phyloP scores from a whole-genome alignment of 1,140 invertebrate species.

The Octopus sinensis region DNA sequence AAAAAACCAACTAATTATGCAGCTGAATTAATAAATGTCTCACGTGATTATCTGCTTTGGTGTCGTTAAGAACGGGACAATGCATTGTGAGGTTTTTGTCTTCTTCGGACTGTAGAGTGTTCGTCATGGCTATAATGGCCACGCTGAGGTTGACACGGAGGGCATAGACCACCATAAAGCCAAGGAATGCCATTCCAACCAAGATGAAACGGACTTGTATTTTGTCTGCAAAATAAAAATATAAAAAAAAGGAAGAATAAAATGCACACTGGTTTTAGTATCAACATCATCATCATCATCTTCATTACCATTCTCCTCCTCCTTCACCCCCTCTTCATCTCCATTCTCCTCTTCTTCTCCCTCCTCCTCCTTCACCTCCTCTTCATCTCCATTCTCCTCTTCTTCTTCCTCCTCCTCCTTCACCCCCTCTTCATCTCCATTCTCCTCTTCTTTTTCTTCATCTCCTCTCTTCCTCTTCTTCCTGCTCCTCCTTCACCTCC shows the following conservation, averaged over 20 bases:
- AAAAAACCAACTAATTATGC: not conserved
- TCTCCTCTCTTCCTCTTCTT: too few relatives aligned
- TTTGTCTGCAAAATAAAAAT: not conserved
- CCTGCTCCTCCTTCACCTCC: too few relatives aligned
- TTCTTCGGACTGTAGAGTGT: conserved; percentile 28
- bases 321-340: rapidly evolving
- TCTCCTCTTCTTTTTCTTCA: too few relatives aligned
- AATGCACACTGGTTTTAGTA: too few relatives aligned
- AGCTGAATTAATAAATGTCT: not conserved
- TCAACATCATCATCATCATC: too few relatives aligned
- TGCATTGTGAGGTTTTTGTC: not conserved
- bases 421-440: too few relatives aligned
- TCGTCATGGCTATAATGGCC: conserved; percentile 79
- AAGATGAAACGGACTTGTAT: conserved; percentile 18
- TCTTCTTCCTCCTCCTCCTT: too few relatives aligned
- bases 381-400: too few relatives aligned
- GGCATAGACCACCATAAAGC: conserved; percentile 65
- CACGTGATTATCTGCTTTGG: not conserved
- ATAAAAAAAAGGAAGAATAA: too few relatives aligned
- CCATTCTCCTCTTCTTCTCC: too few relatives aligned
- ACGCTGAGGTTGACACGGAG: conserved; percentile 78
- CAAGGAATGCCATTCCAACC: conserved; percentile 41
- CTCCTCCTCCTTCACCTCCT: too few relatives aligned
- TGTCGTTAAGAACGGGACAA: not conserved
- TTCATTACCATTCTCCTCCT: too few relatives aligned